Base-by-base conservation (phyloP, 2,888 invertebrate species). In the Sepioteuthis lessoniana region DNA sequence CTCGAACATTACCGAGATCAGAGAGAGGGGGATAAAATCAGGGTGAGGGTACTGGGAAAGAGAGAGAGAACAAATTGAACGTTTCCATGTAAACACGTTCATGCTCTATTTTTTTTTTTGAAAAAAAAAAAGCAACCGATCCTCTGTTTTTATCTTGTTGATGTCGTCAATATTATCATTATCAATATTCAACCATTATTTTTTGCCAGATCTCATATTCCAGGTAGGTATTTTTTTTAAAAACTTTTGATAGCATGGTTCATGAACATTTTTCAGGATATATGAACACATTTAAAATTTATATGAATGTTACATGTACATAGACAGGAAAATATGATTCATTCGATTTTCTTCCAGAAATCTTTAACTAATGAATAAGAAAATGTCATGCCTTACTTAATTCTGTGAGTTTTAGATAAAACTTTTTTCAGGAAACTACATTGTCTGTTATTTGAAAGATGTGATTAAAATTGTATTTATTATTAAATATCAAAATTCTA, bases 81-180 rank as follows among this genome's bases (percentile, higher is more conserved):
- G 76, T 76, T 13, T 76, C n/a, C n/a, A 76, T 76, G 16, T 25
- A n/a, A 76, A 76, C n/a, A 76, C 76, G n/a, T 76, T 76, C 76
- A 76, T 76, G 76, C n/a, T 55, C 50, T 76, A 76, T 76, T 76
- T 55, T n/a, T n/a, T n/a, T n/a, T n/a, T n/a, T n/a, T n/a, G n/a
- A 4, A 3, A 25, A 76, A 76, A n/a, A 76, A n/a, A 76, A 16
- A 42, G 42, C 42, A 42, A 42, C 42, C 7, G 8, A n/a, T 76
- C 76, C 76, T 13, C 76, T 76, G 76, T 76, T 76, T 76, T n/a
- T 47, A 25, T 76, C 21, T 7, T 76, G n/a, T 76, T 76, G 76
- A 76, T 76, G 76, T 76, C 76, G n/a, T 76, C n/a, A 76, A 76
- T 76, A n/a, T 76, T n/a, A 76, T 76, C 76, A 76, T 76, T 76